Evolutionary conservation across 1,140 invertebrate genomes (phyloP), one percentile per base, ranked within the genome.

Genomic region (Steinernema feltiae): DNA sequence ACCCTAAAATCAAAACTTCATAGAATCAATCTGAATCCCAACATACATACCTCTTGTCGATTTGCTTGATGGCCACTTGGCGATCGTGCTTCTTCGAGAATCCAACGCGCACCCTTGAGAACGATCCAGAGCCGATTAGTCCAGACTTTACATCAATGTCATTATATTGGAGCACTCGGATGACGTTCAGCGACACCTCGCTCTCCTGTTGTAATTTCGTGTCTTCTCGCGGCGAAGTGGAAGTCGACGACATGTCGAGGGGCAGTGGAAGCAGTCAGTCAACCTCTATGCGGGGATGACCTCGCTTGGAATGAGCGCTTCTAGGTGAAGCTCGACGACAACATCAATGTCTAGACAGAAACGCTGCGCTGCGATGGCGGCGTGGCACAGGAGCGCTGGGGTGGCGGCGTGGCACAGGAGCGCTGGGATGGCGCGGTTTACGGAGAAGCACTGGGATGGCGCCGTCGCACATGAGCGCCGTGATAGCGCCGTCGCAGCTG

Each of bases 111-210:
- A 73, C n/a, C 24, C 70, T 70, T 7, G 31, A 29, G 31, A 73
- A 48, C 41, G 48, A 48, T 48, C 48, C 27, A 12, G 1, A 1
- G 72, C 48, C 24, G 31, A 29, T 48, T 15, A 30, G 15, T 1
- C 48, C 72, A 15, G 2, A 17, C n/a, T 73, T 48, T 17, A 73
- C 3, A 17, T 12, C 46, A 35, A 46, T 73, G 32, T 71, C 30
- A 29, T 71, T 27, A 41, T 74, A 80, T 48, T 82, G 2, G 30
- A 80, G 35, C 1, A 21, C 63, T 18, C 83, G 70, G n/a, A 81
- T 76, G 24, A 83, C 12, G 24, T 63, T 27, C 53, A 63, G 53
- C 53, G 53, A 27, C 53, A 15, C 24, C 24, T 63, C 24, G 3
- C 24, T 63, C 24, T 63, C 53, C 7, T n/a, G n/a, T n/a, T 7